Conservation (phyloP, 2,797 vertebrate species). For the Dryobates pubescens region DNA sequence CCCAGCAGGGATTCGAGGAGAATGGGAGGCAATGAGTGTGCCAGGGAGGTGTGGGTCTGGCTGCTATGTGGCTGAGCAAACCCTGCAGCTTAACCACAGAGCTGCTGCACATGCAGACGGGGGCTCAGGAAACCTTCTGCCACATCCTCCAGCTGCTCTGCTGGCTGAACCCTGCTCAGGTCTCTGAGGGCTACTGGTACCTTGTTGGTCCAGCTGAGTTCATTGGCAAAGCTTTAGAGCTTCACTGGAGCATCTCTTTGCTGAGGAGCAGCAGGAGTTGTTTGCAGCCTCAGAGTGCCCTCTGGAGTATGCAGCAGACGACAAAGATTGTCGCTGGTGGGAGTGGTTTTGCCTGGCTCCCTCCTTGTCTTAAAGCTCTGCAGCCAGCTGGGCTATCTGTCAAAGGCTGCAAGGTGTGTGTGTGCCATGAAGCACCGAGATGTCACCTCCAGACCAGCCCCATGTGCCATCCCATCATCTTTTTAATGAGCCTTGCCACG, state of each 20-base stretch:
- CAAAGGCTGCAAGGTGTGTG: neutral
- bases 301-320: neutral
- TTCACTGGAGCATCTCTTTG: neutral
- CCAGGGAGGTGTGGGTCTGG: rapidly evolving
- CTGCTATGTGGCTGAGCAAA: neutral
- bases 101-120: rapidly evolving
- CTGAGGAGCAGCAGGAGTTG: rapidly evolving
- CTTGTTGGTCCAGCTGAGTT: neutral
- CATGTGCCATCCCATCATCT: rapidly evolving
- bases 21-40: rapidly evolving
- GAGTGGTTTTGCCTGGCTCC: neutral
- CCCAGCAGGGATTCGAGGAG: neutral
- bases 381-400: rapidly evolving
- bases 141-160: neutral
- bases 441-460: neutral
- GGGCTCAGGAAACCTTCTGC: neutral
- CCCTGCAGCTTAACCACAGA: rapidly evolving
- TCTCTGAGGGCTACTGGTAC: neutral
- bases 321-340: neutral
- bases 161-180: neutral
- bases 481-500: neutral
- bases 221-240: neutral
- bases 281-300: slow-evolving; percentile 30
- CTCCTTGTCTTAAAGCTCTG: neutral
- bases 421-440: neutral